Conservation (phyloP, 92 coral and sea anemone species). For the Micromussa lordhowensis region DNA sequence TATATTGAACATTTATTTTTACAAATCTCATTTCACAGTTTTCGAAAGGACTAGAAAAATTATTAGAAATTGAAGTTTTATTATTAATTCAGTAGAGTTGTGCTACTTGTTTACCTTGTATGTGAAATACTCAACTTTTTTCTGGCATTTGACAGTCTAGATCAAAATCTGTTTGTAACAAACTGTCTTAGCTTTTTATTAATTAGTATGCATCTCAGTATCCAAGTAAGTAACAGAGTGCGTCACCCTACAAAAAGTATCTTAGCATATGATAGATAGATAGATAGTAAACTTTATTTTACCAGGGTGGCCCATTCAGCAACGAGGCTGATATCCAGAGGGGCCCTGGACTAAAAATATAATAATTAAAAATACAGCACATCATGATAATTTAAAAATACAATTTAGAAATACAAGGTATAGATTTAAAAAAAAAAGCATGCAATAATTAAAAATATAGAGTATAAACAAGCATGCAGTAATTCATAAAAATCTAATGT, state of each 20-base stretch:
- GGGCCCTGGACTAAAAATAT: no score
- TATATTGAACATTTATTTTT: not conserved
- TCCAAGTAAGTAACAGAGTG: slow-evolving; percentile 27
- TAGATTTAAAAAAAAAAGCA: no score
- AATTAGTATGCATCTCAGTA: slow-evolving; percentile 26
- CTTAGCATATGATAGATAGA: slow-evolving; percentile 37
- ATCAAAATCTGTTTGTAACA: slow-evolving; percentile 34
- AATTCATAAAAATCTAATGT: no score
- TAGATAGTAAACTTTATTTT: no score
- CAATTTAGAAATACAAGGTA: no score
- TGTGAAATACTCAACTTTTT: slow-evolving; percentile 24
- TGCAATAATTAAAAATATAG: no score
- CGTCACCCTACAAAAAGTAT: slow-evolving; percentile 21
- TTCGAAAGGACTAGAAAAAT: slow-evolving; percentile 7
- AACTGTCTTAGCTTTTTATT: slow-evolving; percentile 17
- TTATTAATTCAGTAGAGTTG: no score
- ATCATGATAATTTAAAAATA: no score
- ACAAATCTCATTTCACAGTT: slow-evolving; percentile 32
- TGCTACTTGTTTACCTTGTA: slow-evolving; percentile 45
- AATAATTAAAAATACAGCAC: no score
- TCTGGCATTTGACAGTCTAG: slow-evolving; percentile 45
- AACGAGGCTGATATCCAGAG: no score
- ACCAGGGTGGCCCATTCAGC: no score
- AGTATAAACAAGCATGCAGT: no score
- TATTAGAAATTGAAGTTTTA: slow-evolving; percentile 9